Percentiles rank a stretch among this genome's conserved stretches.
phyloP scores from a whole-genome alignment of 2,797 vertebrate genomes.

The Hippopotamyrus pictus region DNA sequence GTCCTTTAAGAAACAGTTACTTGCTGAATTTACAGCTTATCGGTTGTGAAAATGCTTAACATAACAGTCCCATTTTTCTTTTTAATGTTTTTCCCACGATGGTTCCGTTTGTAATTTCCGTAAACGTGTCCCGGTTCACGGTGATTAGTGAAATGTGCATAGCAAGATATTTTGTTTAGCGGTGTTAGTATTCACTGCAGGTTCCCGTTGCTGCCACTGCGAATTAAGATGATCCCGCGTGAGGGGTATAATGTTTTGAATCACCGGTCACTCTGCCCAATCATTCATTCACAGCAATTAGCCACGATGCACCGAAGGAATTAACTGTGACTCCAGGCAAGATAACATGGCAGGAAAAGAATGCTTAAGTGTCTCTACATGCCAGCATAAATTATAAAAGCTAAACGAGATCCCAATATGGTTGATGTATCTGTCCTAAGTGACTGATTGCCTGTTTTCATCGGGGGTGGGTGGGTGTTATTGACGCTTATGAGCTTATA shows the following conservation, averaged over 20 bases:
- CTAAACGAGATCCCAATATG: neutral
- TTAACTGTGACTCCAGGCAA: constrained; percentile 3
- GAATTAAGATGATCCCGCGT: constrained; percentile 9
- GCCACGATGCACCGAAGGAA: constrained; percentile 18
- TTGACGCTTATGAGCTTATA: neutral
- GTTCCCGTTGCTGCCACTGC: neutral
- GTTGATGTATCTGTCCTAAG: neutral
- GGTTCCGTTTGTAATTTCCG: neutral
- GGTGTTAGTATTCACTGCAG: constrained; percentile 15
- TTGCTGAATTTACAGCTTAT: neutral
- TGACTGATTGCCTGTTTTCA: neutral
- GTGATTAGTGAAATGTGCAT: neutral
- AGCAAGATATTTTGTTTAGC: neutral
- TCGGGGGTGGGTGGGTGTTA: neutral
- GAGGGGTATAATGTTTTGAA: constrained; percentile 22
- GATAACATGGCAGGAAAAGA: neutral
- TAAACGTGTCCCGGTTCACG: neutral
- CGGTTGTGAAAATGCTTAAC: neutral
- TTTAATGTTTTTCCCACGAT: neutral
- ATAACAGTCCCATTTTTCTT: neutral
- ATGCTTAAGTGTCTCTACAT: constrained; percentile 4
- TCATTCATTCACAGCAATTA: constrained; percentile 32
- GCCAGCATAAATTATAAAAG: neutral
- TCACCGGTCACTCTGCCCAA: constrained; percentile 7
- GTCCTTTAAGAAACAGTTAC: neutral